Percentiles rank a stretch among this genome's conserved stretches.
Conservation (phyloP, 2,113 vertebrate genomes). For the Hystrix cristata region DNA sequence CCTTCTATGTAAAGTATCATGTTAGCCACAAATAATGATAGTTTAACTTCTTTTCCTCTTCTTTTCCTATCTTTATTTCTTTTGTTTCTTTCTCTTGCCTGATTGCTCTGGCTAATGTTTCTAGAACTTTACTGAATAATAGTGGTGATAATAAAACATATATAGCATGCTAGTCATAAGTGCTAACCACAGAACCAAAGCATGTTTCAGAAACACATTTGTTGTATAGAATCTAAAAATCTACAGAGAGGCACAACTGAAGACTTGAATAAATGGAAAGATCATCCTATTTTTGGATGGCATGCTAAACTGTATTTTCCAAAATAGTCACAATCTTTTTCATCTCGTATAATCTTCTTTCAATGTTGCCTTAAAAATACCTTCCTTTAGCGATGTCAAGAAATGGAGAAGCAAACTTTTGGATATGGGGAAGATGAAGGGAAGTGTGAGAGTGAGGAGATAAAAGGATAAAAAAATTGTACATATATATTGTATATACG, state of each 20-base stretch:
- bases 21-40: too few relatives aligned
- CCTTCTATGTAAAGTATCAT: too few relatives aligned
- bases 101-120: too few relatives aligned
- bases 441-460: neutral
- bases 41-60: too few relatives aligned
- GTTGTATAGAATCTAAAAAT: slow-evolving; percentile 23
- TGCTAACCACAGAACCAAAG: neutral
- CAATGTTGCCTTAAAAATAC: neutral
- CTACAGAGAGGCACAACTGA: neutral
- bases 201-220: slow-evolving; percentile 6
- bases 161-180: neutral
- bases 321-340: neutral
- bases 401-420: neutral
- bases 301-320: neutral
- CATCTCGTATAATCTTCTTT: neutral
- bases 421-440: neutral
- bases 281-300: neutral
- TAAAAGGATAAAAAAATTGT: neutral
- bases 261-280: slow-evolving; percentile 31
- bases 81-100: too few relatives aligned
- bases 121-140: too few relatives aligned
- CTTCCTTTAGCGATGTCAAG: neutral
- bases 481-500: neutral
- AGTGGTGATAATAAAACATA: neutral
- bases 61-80: too few relatives aligned